Conservation (phyloP, 2,113 vertebrate species). For the Baryphthengus martii region DNA sequence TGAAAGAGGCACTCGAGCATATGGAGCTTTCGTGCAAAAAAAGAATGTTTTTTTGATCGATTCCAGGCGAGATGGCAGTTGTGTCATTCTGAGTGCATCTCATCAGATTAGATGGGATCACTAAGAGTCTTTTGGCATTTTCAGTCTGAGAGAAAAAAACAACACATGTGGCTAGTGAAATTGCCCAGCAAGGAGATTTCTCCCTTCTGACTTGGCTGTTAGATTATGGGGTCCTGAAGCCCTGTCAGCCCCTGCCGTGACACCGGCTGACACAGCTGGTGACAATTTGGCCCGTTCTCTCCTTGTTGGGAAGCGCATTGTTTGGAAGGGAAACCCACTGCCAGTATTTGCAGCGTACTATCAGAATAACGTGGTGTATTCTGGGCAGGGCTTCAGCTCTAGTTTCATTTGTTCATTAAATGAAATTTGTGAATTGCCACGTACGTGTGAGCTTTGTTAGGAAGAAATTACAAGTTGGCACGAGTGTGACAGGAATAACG, state of each 20-base stretch:
- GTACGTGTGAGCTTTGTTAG: neutral
- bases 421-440: neutral
- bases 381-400: neutral
- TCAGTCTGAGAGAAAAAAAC: neutral
- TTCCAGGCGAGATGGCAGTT: conserved; percentile 59
- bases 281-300: neutral
- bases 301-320: neutral
- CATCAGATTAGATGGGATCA: conserved; percentile 34
- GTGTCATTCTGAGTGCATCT: conserved; percentile 53
- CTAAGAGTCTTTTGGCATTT: conserved; percentile 33
- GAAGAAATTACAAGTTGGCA: neutral
- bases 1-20: conserved; percentile 45
- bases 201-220: neutral
- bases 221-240: neutral
- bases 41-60: conserved; percentile 47
- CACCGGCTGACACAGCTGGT: neutral
- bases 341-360: neutral
- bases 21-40: conserved; percentile 63
- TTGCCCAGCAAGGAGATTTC: neutral
- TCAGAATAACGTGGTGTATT: neutral
- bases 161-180: conserved; percentile 3
- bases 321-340: neutral
- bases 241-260: neutral
- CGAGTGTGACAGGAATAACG: neutral
- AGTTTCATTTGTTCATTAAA: conserved; percentile 3